Base-by-base conservation (phyloP, 2,888 invertebrate genomes). In the Asteroscopus sphinx region DNA sequence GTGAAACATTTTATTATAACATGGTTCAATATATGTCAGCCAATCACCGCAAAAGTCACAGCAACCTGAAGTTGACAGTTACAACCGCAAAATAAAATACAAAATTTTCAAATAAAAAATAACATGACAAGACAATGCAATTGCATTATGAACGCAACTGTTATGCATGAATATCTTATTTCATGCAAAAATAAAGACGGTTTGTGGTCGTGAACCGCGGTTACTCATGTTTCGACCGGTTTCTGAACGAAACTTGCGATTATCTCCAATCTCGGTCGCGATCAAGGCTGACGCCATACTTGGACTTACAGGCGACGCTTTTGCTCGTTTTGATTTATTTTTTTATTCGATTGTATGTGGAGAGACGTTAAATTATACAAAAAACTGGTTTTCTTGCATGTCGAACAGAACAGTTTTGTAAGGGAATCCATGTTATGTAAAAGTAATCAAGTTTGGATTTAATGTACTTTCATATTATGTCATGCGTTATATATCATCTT, bases 181-280 rank as follows among this genome's bases (percentile, higher is more conserved):
- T 73, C 90, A 81, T 82, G 89, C 85, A 87, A 91, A 90, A 91
- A 88, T 87, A 77, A 76, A 76, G 76, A 74, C 82, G 73, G 60
- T 70, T 70, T 73, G 82, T 73, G 80, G 81, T 81, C 69, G 68
- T 48, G 51, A 60, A 79, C 77, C 73, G 81, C 75, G 76, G 81
- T 83, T 85, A 74, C 77, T 87, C 82, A 76, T 73, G 77, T 88
- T 84, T 63, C 79, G 75, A 91, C 91, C 89, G 89, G 90, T 91
- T 88, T 82, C 68, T 41, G 74, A 79, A 78, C 79, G 80, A 75
- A 77, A 71, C 68, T 56, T 69, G 73, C 65, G 71, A 69, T 73
- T 76, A 74, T 66, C 62, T 73, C 53, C 79, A 84, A 83, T 82
- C 81, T 78, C 76, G 68, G 77, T 72, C 68, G 67, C 75, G 73